Base-by-base conservation (phyloP, 2,888 invertebrate species). In the Parascotia fuliginaria region DNA sequence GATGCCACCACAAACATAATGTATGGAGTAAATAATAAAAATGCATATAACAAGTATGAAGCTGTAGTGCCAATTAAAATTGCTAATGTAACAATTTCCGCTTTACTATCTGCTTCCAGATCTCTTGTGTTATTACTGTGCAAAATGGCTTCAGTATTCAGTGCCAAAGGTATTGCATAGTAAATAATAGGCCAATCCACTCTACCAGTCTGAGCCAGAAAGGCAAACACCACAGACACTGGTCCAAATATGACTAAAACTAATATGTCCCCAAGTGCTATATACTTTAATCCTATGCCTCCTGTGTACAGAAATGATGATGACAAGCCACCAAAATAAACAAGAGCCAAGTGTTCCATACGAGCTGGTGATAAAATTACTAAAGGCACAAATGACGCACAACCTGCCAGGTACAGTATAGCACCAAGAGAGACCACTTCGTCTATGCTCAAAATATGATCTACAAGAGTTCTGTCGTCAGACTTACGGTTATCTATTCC, bases 291-390 rank as follows among this genome's bases (percentile, higher is more conserved):
- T 51, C 98, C 98, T 69, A 98, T 96, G 38, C 98, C 98, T 48
- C 98, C 98, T 0, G 98, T 98, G 76, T 98, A 98, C n/a, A 98
- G 92, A 87, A 98, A 98, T 62, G 98, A 98, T 43, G 98, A 97
- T 16, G 98, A 98, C 44, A 98, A 85, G 1, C 98, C 98, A 46
- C 98, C 98, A 89, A 98, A 98, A 82, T 98, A 98, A 0, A 98
- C 97, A 37, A 98, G 89, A 4, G 98, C 98, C 67, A 98, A 91
- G 82, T 98, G 98, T 85, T 98, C 98, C 96, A 98, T 97, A 84
- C 96, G 95, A 0, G 98, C 98, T 9, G 97, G 97, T 42, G 98
- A 98, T 50, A 97, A 92, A 53, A 94, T 91, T 0, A 96, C 95
- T 48, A 97, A 85, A 7, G 95, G 86, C 37, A 97, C 94, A 81